phyloP scores from a whole-genome alignment of 2,888 invertebrate genomes.

The Mycalesis mineus region DNA sequence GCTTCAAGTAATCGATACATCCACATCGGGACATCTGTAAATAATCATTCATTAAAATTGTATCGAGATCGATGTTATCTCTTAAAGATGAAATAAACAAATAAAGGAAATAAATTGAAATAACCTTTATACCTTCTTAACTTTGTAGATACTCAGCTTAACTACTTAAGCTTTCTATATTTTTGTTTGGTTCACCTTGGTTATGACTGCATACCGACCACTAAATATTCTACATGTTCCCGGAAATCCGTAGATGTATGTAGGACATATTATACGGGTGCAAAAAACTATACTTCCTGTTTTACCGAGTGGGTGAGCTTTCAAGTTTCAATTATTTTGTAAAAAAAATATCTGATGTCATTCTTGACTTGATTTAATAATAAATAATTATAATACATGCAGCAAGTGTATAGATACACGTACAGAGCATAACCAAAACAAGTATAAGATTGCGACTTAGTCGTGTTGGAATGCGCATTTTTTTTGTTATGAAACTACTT shows the following conservation, averaged over 20 bases:
- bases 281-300: constrained; percentile 1
- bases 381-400: background rate
- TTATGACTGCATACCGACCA: background rate
- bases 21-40: no score
- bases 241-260: background rate
- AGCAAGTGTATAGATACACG: no score
- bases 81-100: no score
- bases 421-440: no score
- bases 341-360: background rate
- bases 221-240: background rate
- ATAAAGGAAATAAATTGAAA: background rate
- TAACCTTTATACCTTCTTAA: background rate
- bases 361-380: background rate
- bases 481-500: no score
- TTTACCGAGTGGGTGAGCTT: background rate
- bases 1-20: no score
- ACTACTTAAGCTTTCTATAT: background rate
- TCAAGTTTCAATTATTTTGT: background rate
- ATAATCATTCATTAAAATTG: no score
- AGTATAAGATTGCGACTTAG: no score
- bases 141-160: background rate
- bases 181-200: background rate
- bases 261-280: background rate
- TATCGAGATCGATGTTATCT: no score
- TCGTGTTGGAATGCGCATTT: no score